Evolutionary conservation across 2,113 vertebrate genomes (phyloP).

Genomic region (Daboia siamensis): DNA sequence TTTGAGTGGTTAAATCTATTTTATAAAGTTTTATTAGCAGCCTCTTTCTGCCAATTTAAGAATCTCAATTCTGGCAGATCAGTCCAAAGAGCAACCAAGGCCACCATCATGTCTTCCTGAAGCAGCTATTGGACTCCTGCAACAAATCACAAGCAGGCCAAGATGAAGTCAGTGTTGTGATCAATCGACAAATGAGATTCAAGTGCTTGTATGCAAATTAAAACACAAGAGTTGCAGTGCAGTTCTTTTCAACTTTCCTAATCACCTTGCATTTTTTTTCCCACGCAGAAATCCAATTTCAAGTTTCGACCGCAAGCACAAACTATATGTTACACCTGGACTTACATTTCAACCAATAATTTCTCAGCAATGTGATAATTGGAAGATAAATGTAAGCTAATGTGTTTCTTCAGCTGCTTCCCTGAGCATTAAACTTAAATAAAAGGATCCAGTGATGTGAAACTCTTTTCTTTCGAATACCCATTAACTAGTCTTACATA

Average conservation of each 20-base stretch:
- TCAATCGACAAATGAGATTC: conserved; percentile 4
- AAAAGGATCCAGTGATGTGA: conserved; percentile 51
- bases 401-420: conserved; percentile 52
- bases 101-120: background rate
- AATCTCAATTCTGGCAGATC: background rate
- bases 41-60: background rate
- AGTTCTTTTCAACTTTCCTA: background rate
- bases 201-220: conserved; percentile 5
- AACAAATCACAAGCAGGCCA: background rate
- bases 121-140: background rate
- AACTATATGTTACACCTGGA: background rate
- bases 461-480: conserved; percentile 46
- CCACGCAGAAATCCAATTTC: conserved; percentile 29
- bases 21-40: background rate
- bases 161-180: background rate
- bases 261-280: conserved; percentile 33
- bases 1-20: background rate
- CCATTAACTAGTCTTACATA: conserved; percentile 31
- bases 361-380: conserved; percentile 17
- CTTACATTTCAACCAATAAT: conserved; percentile 47
- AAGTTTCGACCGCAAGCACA: conserved; percentile 29
- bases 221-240: background rate
- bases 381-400: conserved; percentile 42
- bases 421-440: conserved; percentile 61
- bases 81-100: too few species aligned